Evolutionary conservation across 1,140 invertebrate genomes (phyloP), one percentile per base, ranked within the genome.

Genomic region (Drosophila micromelanica): DNA sequence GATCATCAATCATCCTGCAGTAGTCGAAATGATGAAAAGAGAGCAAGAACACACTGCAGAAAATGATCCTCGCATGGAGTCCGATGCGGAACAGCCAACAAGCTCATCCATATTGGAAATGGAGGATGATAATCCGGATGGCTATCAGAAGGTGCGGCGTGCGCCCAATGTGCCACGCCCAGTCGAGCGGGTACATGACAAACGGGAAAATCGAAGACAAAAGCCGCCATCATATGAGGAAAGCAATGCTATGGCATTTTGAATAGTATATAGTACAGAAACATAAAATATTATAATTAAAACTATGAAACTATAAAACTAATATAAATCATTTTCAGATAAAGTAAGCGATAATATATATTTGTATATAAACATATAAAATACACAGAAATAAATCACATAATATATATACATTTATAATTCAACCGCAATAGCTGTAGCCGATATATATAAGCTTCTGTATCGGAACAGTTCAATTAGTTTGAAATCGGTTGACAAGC

Each of bases 51-150:
- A 35, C 12, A 46, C 45, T 23, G 15, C 4, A 12, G 27, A 49
- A 1, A 40, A 51, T 12, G 35, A 23, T 17, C 30, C 40, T 2
- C 2, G 15, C n/a, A 0, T 32, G 5, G 5, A 30, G 3, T 35
- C 1, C 32, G 23, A 45, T 3, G 0, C 12, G 1, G n/a, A 8
- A 9, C 6, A 6, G 8, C 7, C 9, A 17, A 7, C 15, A 35
- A 38, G 5, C 2, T 17, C n/a, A 1, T 12, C 3, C 9, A 35
- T 5, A 2, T 2, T 42, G 12, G 9, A 27, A 0, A 13, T 27
- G 40, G 40, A 69, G 13, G 12, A 27, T 9, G 57, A 48, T 5
- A 27, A 42, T 8, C 5, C 20, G 3, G 64, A 67, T 67, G 43
- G 23, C 17, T n/a, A 6, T 48, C 20, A 48, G 12, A 4, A 9